Percentiles rank a stretch among this genome's conserved stretches.
Evolutionary conservation across 2,113 vertebrate species (phyloP).

Genomic region (Ursus arctos): DNA sequence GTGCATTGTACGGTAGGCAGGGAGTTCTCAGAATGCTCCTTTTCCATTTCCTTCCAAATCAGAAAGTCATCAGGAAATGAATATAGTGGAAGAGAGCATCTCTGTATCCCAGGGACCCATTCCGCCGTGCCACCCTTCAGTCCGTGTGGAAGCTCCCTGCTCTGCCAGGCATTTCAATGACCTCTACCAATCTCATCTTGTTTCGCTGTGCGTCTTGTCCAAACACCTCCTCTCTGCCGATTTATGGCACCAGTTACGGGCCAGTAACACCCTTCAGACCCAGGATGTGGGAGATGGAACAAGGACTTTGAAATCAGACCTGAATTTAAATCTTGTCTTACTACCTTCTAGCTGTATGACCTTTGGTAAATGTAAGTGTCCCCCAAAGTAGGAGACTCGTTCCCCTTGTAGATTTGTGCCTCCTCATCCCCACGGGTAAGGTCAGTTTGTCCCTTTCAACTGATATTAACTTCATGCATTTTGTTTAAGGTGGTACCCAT

Average conservation of each 20-base stretch:
- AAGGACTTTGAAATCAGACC: neutral
- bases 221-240: neutral
- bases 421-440: neutral
- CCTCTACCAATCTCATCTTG: neutral
- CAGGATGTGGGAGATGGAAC: neutral
- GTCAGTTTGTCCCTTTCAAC: neutral
- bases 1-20: neutral
- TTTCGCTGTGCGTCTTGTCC: neutral
- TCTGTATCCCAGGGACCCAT: rapidly evolving
- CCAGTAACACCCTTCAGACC: neutral
- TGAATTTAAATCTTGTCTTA: neutral
- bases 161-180: neutral
- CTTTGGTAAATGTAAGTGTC: neutral
- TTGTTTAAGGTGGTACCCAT: neutral
- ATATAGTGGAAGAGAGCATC: neutral
- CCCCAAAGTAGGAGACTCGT: neutral
- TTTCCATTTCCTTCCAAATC: neutral
- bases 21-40: neutral
- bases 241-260: no score
- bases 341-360: neutral
- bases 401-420: neutral
- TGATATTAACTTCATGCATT: neutral
- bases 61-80: neutral
- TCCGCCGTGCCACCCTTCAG: neutral
- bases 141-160: neutral